phyloP scores from a whole-genome alignment of 2,113 vertebrate genomes.

The Apteryx owenii region DNA sequence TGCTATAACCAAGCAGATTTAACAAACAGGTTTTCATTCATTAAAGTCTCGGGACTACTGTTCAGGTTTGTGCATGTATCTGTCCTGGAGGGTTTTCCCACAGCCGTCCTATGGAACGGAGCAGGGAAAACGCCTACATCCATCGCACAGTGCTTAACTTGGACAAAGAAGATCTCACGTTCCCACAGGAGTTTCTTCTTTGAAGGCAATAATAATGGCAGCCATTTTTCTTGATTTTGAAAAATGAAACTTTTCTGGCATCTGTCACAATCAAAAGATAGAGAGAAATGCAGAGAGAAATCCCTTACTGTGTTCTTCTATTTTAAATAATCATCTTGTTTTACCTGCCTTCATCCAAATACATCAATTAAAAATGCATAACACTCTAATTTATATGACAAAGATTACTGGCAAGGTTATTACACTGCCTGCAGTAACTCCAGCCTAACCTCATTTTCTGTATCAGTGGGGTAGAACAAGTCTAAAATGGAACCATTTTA shows the following conservation, averaged over 20 bases:
- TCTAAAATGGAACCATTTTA: conserved; percentile 75
- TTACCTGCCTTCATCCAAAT: conserved; percentile 61
- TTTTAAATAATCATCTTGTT: conserved; percentile 14
- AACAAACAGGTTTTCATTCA: background rate
- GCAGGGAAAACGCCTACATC: background rate
- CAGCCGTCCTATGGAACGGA: background rate
- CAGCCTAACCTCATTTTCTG: conserved; percentile 82
- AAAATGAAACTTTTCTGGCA: background rate
- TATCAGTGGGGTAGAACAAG: conserved; percentile 80
- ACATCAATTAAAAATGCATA: conserved; percentile 79
- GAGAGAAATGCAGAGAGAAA: background rate
- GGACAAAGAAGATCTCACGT: background rate
- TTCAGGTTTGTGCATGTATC: background rate
- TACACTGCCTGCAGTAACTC: conserved; percentile 72
- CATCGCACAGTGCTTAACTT: background rate
- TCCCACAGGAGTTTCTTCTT: background rate
- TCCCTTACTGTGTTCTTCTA: background rate
- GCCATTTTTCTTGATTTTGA: background rate
- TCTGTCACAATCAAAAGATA: background rate
- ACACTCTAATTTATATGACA: conserved; percentile 54
- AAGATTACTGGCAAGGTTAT: conserved; percentile 70
- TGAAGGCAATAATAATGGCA: background rate
- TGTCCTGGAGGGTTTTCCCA: background rate
- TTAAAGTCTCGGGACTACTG: background rate
- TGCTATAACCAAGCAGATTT: background rate